Conservation (phyloP, 2,113 vertebrate genomes). For the Poeciliopsis prolifica region DNA sequence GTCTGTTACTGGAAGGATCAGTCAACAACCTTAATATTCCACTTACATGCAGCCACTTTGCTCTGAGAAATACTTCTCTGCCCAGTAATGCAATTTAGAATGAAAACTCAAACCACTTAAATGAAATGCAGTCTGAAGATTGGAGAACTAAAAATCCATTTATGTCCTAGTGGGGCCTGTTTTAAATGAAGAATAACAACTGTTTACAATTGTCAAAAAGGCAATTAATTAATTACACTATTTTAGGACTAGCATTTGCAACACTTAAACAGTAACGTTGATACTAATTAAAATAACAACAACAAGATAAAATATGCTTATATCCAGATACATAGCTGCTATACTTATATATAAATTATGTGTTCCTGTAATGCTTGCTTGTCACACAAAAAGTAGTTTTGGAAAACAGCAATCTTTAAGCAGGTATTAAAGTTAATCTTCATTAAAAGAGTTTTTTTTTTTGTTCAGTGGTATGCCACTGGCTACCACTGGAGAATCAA, state of each 20-base stretch:
- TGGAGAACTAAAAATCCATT: not conserved
- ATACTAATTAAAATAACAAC: not conserved
- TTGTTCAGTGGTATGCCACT: no score
- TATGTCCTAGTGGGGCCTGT: not conserved
- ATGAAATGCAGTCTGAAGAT: slow-evolving; percentile 5
- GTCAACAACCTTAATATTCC: slow-evolving; percentile 14
- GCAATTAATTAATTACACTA: slow-evolving; percentile 3
- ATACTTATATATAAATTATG: no score
- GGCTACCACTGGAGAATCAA: no score
- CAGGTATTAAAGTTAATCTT: no score
- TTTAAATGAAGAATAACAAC: not conserved
- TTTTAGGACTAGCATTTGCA: not conserved
- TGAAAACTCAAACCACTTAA: not conserved
- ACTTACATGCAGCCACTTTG: not conserved
- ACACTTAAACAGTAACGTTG: not conserved
- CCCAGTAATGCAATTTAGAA: not conserved
- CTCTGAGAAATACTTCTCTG: slow-evolving; percentile 12
- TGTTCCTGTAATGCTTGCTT: no score
- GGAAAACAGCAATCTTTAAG: no score
- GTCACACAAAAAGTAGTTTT: no score
- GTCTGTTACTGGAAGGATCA: slow-evolving; percentile 6
- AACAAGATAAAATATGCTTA: no score
- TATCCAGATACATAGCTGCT: no score
- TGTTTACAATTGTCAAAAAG: not conserved
- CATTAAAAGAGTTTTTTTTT: no score